Conservation (phyloP, 2,888 invertebrate genomes). For the Calameuta idolon region DNA sequence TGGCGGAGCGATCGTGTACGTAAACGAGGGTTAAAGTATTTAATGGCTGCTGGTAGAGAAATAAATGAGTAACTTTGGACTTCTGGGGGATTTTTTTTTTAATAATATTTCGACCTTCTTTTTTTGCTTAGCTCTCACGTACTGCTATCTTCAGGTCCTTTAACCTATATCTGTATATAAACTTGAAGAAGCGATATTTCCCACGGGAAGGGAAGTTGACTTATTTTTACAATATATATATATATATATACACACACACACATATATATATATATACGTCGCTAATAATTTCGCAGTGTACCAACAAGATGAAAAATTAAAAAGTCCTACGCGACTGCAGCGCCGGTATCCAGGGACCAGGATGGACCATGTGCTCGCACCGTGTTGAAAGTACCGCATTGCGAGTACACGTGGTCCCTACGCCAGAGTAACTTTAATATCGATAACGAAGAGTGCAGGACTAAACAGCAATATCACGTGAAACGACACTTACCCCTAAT, state of each 20-base stretch:
- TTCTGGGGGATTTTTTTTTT: conserved; percentile 1
- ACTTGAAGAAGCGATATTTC: not conserved
- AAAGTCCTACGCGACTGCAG: not conserved
- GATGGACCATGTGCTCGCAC: not conserved
- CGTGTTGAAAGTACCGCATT: not conserved
- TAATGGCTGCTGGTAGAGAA: conserved; percentile 36
- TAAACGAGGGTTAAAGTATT: conserved; percentile 35
- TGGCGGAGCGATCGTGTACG: conserved; percentile 4
- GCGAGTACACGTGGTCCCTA: not conserved
- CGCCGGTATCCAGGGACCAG: not conserved
- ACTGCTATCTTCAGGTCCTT: not conserved
- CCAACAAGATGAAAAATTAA: not conserved
- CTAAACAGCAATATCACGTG: no score
- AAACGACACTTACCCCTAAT: not conserved
- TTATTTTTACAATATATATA: not conserved
- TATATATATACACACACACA: not conserved
- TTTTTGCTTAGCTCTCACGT: not conserved
- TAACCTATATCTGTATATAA: not conserved
- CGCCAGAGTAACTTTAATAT: no score
- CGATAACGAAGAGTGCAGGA: no score
- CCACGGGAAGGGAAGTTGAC: not conserved
- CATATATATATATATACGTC: not conserved
- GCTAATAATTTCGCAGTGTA: not conserved
- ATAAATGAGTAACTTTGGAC: conserved; percentile 36
- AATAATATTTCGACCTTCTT: no score